These are phyloP conservation scores for Misgurnus anguillicaudatus DNA, from an alignment of 2,113 vertebrate species.

Conservation along the genomic window DNA sequence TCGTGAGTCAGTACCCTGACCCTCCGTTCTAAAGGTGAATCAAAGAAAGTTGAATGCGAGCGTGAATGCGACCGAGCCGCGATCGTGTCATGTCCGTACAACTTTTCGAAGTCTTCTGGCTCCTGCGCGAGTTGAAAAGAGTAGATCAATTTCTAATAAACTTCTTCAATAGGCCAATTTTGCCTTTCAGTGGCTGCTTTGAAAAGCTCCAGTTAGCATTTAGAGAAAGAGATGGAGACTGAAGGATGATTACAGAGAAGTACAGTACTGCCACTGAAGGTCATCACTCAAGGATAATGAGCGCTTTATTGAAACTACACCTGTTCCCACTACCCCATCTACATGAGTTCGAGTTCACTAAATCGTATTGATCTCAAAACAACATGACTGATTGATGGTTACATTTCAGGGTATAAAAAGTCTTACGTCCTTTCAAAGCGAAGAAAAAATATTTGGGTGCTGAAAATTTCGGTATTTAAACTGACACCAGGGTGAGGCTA, in stretches of 20 bases:
- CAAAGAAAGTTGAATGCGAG: conserved; percentile 34
- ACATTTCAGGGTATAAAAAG: conserved; percentile 35
- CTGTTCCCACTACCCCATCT: conserved; percentile 46
- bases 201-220: conserved; percentile 56
- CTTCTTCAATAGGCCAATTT: conserved; percentile 56
- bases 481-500: conserved; percentile 29
- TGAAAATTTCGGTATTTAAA: conserved; percentile 31
- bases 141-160: conserved; percentile 61
- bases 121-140: conserved; percentile 47
- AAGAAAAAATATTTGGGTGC: conserved; percentile 33
- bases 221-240: conserved; percentile 54
- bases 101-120: conserved; percentile 52
- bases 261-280: conserved; percentile 53
- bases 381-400: conserved; percentile 41
- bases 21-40: conserved; percentile 35
- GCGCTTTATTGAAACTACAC: conserved; percentile 52
- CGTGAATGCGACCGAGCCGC: conserved; percentile 18
- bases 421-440: conserved; percentile 12
- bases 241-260: conserved; percentile 55
- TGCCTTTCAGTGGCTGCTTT: conserved; percentile 57
- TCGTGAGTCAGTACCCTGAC: conserved; percentile 30
- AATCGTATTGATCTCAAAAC: conserved; percentile 53
- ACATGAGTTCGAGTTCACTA: conserved; percentile 47
- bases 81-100: conserved; percentile 52
- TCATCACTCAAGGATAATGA: conserved; percentile 55